Conservation (phyloP, 2,888 invertebrate species). For the Lysandra coridon region DNA sequence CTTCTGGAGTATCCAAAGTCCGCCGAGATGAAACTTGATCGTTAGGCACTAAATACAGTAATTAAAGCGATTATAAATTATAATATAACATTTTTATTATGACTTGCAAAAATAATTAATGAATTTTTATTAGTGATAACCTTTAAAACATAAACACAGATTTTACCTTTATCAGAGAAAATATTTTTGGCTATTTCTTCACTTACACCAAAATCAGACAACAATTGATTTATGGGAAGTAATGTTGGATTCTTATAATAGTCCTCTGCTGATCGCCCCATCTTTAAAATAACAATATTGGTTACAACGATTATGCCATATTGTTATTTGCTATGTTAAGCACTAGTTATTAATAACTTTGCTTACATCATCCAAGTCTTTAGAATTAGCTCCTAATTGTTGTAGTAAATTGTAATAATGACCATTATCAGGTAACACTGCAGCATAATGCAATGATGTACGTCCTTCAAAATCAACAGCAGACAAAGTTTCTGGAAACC, state of each 20-base stretch:
- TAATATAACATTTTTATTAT: slow-evolving; percentile 2
- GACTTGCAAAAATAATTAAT: background rate
- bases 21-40: slow-evolving; percentile 88
- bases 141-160: background rate
- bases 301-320: background rate
- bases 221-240: slow-evolving; percentile 84
- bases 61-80: slow-evolving; percentile 32
- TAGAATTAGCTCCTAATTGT: slow-evolving; percentile 92
- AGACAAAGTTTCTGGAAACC: slow-evolving; percentile 93
- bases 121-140: background rate
- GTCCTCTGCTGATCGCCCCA: slow-evolving; percentile 89
- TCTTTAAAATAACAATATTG: slow-evolving; percentile 68
- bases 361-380: slow-evolving; percentile 90
- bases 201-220: slow-evolving; percentile 85
- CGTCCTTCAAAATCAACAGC: slow-evolving; percentile 89
- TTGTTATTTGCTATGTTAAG: background rate
- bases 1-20: slow-evolving; percentile 84
- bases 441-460: slow-evolving; percentile 94
- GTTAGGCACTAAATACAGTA: slow-evolving; percentile 82
- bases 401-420: slow-evolving; percentile 92
- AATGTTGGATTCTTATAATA: slow-evolving; percentile 85
- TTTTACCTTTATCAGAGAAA: slow-evolving; percentile 88
- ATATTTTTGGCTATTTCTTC: slow-evolving; percentile 84
- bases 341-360: background rate
- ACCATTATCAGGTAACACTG: slow-evolving; percentile 90